Conservation (phyloP, 2,797 vertebrate genomes). For the Hoplostethus atlanticus region DNA sequence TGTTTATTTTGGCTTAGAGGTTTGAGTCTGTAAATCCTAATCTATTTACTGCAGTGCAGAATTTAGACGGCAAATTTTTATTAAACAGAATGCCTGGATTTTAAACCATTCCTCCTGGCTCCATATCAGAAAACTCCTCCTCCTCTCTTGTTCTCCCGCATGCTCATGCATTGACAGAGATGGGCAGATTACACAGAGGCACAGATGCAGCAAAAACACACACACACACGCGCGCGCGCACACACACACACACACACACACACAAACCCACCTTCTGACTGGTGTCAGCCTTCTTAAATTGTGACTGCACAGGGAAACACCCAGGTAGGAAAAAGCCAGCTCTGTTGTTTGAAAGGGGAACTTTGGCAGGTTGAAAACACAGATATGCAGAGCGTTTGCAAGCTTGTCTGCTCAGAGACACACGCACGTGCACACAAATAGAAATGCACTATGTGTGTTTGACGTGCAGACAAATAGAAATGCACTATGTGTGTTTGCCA, state of each 20-base stretch:
- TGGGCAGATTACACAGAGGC: conserved; percentile 36
- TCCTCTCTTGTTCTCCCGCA: conserved; percentile 39
- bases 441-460: neutral
- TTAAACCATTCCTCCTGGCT: conserved; percentile 56
- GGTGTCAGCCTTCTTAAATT: conserved; percentile 73
- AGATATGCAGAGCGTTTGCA: conserved; percentile 20
- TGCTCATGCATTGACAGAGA: conserved; percentile 38
- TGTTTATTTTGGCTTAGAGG: conserved; percentile 65
- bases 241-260: conserved; percentile 53
- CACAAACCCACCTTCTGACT: conserved; percentile 53
- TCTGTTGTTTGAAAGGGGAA: conserved; percentile 63
- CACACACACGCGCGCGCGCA: conserved; percentile 29
- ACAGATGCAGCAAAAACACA: conserved; percentile 11
- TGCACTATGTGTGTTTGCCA: neutral
- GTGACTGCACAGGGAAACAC: conserved; percentile 60
- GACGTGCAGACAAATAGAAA: neutral
- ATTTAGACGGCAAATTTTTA: conserved; percentile 63
- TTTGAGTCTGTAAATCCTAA: conserved; percentile 67
- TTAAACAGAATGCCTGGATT: conserved; percentile 53
- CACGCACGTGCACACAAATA: neutral
- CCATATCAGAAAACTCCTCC: conserved; percentile 59
- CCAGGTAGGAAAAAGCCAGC: conserved; percentile 54
- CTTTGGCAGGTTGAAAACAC: conserved; percentile 60
- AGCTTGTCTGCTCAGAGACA: conserved; percentile 8
- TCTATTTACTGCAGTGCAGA: conserved; percentile 72